Evolutionary conservation across 2,113 vertebrate genomes (phyloP).

Genomic region (Pitta sordida): DNA sequence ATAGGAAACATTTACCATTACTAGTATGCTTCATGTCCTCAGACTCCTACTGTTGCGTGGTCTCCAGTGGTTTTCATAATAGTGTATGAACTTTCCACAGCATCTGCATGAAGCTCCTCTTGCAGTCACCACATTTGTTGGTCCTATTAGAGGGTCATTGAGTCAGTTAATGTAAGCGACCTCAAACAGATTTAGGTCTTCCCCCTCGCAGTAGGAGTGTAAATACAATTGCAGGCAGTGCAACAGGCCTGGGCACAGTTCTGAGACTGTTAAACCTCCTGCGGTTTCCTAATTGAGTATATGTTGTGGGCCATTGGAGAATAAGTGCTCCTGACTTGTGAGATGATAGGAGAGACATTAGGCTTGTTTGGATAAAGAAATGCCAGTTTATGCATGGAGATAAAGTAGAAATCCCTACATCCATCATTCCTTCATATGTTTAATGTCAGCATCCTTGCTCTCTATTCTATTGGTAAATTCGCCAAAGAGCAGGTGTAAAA

Average conservation of each 20-base stretch:
- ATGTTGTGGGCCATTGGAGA: not conserved
- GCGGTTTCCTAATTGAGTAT: not conserved
- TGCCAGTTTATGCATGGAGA: not conserved
- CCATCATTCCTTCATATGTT: accelerated
- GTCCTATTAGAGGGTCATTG: not conserved
- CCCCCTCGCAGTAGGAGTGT: too few relatives aligned
- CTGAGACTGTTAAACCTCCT: not conserved
- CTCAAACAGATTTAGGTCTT: not conserved
- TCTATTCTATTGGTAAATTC: not conserved
- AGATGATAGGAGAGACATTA: not conserved
- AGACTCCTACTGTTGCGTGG: not conserved
- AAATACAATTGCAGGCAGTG: not conserved
- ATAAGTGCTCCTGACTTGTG: not conserved
- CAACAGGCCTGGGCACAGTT: not conserved
- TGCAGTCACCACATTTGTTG: not conserved
- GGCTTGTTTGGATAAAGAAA: not conserved
- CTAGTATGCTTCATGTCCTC: not conserved
- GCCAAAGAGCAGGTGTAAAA: not conserved
- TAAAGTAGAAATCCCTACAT: not conserved
- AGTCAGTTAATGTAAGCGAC: not conserved
- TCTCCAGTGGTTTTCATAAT: not conserved
- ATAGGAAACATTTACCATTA: not conserved
- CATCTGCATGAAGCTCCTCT: not conserved
- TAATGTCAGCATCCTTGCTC: not conserved
- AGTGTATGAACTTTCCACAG: not conserved